Evolutionary conservation across 1,140 invertebrate species (phyloP).

Genomic region (Drosophila sproati): DNA sequence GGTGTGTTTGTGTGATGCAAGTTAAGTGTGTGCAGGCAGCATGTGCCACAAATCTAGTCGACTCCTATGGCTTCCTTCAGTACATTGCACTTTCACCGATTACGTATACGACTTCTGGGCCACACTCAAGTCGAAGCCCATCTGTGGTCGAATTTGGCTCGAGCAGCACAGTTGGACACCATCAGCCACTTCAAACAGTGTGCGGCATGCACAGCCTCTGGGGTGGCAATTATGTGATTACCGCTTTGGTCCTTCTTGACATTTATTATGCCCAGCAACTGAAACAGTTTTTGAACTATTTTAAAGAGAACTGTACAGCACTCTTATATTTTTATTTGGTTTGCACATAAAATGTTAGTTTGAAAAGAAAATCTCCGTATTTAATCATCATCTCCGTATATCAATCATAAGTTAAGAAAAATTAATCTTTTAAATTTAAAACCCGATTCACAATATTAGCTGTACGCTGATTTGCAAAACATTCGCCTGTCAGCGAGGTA

Average conservation of each 20-base stretch:
- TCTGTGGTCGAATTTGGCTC: conserved; percentile 1
- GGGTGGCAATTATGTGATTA: conserved; percentile 18
- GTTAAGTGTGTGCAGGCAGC: conserved; percentile 16
- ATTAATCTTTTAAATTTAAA: no score
- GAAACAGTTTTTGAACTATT: not conserved
- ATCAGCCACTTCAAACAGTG: conserved; percentile 12
- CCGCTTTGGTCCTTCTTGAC: not conserved
- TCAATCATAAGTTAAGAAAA: no score
- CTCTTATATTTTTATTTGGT: no score
- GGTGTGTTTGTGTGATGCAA: conserved; percentile 2
- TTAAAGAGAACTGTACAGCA: no score
- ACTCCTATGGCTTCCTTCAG: conserved; percentile 52
- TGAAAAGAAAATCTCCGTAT: no score
- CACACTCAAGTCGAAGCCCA: not conserved
- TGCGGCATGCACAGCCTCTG: not conserved
- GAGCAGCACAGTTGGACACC: conserved; percentile 6
- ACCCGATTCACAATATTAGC: no score
- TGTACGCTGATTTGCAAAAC: not conserved
- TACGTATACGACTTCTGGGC: conserved; percentile 37
- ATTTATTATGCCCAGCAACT: not conserved
- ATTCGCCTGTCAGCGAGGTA: not conserved
- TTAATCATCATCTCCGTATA: no score
- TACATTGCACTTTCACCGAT: conserved; percentile 67
- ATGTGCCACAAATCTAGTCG: conserved; percentile 34
- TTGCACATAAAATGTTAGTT: no score